Evolutionary conservation across 2,113 vertebrate species (phyloP).

Genomic region (Naja naja): DNA sequence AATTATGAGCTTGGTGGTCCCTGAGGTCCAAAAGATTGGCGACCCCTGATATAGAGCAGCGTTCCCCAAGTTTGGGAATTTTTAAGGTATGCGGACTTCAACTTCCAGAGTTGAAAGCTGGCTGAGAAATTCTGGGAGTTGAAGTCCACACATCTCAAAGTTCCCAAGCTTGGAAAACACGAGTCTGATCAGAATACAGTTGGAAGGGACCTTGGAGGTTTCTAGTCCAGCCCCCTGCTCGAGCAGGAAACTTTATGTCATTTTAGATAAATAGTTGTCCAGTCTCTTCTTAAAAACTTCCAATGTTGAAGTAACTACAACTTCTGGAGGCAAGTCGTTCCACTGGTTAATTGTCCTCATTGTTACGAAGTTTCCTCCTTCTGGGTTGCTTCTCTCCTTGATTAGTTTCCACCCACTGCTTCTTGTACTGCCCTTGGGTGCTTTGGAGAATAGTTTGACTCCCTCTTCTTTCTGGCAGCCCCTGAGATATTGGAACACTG

Average conservation of each 20-base stretch:
- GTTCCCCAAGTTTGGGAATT: background rate
- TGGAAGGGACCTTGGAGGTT: background rate
- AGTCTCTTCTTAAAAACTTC: background rate
- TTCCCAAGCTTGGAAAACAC: background rate
- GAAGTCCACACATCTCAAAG: background rate
- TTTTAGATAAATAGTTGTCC: background rate
- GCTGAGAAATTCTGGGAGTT: background rate
- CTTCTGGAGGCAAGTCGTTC: background rate
- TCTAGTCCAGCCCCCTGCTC: background rate
- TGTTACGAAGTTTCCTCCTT: too few relatives aligned
- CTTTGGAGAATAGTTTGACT: too few relatives aligned
- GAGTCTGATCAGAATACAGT: background rate
- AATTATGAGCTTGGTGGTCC: too few relatives aligned
- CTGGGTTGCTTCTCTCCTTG: too few relatives aligned
- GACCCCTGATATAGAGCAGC: too few relatives aligned
- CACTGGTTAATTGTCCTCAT: too few relatives aligned
- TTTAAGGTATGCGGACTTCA: background rate
- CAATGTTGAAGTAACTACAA: background rate
- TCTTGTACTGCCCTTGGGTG: too few relatives aligned
- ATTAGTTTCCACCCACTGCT: too few relatives aligned
- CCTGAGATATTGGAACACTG: too few relatives aligned
- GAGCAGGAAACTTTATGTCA: background rate
- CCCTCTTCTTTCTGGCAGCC: too few relatives aligned
- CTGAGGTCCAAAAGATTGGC: too few relatives aligned
- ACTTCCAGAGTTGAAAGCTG: too few relatives aligned